A percentile compares a stretch with the other conserved stretches of the same genome.
phyloP scores from a whole-genome alignment of 2,797 vertebrate genomes.

The Morelia viridis region DNA sequence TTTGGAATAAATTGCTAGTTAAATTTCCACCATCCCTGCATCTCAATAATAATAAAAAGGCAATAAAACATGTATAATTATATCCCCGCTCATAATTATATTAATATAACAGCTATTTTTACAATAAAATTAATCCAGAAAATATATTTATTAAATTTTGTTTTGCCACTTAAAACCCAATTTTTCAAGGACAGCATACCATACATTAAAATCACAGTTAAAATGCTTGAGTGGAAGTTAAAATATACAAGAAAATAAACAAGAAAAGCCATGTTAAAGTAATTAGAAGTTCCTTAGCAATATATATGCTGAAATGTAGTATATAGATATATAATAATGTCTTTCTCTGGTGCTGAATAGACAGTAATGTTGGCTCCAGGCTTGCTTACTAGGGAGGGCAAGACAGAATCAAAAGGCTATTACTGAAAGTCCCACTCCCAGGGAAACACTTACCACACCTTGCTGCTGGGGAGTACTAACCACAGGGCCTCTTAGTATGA shows the following conservation, averaged over 20 bases:
- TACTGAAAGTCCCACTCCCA: not conserved
- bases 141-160: not conserved
- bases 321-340: not conserved
- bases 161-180: not conserved
- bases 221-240: not conserved
- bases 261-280: not conserved
- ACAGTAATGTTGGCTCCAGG: not conserved
- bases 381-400: not conserved
- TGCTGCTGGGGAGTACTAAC: not conserved
- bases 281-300: not conserved
- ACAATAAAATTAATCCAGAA: not conserved
- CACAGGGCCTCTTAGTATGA: not conserved
- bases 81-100: not conserved
- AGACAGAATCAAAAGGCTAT: not conserved
- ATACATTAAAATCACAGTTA: not conserved
- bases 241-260: not conserved
- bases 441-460: not conserved
- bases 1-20: not conserved
- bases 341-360: not conserved
- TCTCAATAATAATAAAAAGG: not conserved
- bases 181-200: not conserved
- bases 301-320: not conserved
- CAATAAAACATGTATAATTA: not conserved
- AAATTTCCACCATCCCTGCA: not conserved
- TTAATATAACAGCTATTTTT: not conserved